Evolutionary conservation across 2,888 invertebrate species (phyloP).

Genomic region (Hydraecia micacea): DNA sequence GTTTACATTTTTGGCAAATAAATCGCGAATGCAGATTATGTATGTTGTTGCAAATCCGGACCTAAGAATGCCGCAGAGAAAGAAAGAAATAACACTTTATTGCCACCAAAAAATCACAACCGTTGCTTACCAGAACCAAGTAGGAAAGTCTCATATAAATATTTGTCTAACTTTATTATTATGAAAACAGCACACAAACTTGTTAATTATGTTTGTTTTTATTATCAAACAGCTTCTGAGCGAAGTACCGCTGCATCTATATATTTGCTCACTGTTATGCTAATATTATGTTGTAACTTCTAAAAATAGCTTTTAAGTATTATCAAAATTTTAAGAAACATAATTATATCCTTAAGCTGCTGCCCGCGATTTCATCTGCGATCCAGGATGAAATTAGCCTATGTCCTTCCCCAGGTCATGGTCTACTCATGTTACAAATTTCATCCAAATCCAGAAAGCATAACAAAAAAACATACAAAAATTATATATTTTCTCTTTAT

Average conservation of each 20-base stretch:
- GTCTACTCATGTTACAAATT: no score
- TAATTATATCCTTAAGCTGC: not conserved
- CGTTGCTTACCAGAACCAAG: no score
- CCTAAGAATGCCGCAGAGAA: not conserved
- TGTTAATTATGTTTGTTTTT: not conserved
- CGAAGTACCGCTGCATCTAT: constrained; percentile 24
- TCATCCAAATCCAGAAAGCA: no score
- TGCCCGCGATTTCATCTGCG: no score
- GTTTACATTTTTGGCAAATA: no score
- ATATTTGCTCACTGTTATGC: constrained; percentile 9
- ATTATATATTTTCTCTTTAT: no score
- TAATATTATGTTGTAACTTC: not conserved
- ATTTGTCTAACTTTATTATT: constrained; percentile 10
- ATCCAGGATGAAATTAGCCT: no score
- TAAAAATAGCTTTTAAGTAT: not conserved
- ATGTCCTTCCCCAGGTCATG: no score
- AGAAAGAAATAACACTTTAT: not conserved
- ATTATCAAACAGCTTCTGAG: constrained; percentile 12
- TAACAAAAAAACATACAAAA: no score
- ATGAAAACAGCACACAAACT: constrained; percentile 40
- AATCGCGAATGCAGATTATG: not conserved
- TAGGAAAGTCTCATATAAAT: not conserved
- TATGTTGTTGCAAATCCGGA: not conserved
- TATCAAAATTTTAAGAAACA: not conserved
- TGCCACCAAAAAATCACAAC: not conserved